Evolutionary conservation across 2,888 invertebrate genomes (phyloP), one percentile per base, ranked within the genome.

Genomic region (Xanthorhoe spadicearia): DNA sequence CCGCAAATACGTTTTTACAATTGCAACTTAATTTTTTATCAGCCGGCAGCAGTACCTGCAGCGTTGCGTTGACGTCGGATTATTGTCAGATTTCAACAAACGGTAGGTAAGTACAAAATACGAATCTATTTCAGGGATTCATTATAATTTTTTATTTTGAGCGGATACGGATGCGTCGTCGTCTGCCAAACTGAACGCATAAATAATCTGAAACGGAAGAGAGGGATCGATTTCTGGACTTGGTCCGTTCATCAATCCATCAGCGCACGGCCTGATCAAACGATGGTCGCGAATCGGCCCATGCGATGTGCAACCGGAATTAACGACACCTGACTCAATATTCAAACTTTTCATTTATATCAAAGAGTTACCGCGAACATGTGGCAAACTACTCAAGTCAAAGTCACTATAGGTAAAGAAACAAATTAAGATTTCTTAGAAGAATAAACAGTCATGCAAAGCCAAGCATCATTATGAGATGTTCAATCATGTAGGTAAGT

Each of bases 251-350:
- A 88, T 90, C 83, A 85, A 89, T 91, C 87, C 77, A 79, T 90
- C 90, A 77, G 67, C 83, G 59, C 69, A 68, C 79, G 78, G 77
- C 71, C 70, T 79, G 89, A 90, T 92, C 91, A 91, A 92, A 90
- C 82, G 87, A 64, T 78, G 81, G 79, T 87, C 80, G 83, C 89
- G 77, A 84, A 83, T 79, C 82, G 70, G 70, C 66, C 75, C 23
- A 38, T 59, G 43, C 38, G 69, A 73, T 69, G 70, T 72, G 67
- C 62, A 64, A 50, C 65, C 38, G 65, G 58, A 77, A 72, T 72
- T 66, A 71, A 71, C 74, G 74, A 74, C 82, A 83, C 75, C 74
- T 81, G 74, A 78, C 77, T 58, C 62, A 67, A 65, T 68, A 55
- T 19, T 15, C 61, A 54, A 60, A 66, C 52, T 56, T 59, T 58